Evolutionary conservation across 1,140 invertebrate species (phyloP).

Genomic region (Potamilus streckersoni): DNA sequence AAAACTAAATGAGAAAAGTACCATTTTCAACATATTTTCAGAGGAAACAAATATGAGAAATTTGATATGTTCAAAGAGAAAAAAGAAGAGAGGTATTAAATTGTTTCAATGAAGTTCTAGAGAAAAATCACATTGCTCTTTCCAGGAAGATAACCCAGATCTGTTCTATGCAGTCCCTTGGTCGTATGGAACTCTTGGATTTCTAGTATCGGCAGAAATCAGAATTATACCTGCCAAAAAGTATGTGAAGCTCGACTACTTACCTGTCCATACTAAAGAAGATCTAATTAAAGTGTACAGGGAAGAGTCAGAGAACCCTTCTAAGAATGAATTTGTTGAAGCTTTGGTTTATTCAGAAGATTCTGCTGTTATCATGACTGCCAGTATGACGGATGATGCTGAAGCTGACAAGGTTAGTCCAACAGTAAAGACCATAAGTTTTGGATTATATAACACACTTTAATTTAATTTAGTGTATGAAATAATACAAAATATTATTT

Average conservation of each 20-base stretch:
- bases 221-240: slow-evolving; percentile 79
- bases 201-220: slow-evolving; percentile 83
- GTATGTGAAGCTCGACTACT: slow-evolving; percentile 76
- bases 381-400: slow-evolving; percentile 73
- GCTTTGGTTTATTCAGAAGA: slow-evolving; percentile 76
- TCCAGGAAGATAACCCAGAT: slow-evolving; percentile 77
- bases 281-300: slow-evolving; percentile 67
- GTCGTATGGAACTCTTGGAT: slow-evolving; percentile 89
- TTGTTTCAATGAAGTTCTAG: too few species aligned
- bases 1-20: too few species aligned
- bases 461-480: too few species aligned
- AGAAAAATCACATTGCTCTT: slow-evolving; percentile 4
- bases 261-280: slow-evolving; percentile 71
- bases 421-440: not conserved
- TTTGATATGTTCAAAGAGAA: too few species aligned
- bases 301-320: slow-evolving; percentile 70
- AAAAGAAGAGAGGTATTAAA: too few species aligned
- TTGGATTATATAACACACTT: too few species aligned
- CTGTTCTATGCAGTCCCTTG: slow-evolving; percentile 84
- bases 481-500: too few species aligned
- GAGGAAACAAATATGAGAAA: too few species aligned
- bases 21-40: too few species aligned
- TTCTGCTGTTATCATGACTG: slow-evolving; percentile 82
- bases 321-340: slow-evolving; percentile 81
- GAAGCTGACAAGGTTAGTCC: slow-evolving; percentile 73